Evolutionary conservation across 2,113 vertebrate species (phyloP).

Genomic region (Laterallus jamaicensis): DNA sequence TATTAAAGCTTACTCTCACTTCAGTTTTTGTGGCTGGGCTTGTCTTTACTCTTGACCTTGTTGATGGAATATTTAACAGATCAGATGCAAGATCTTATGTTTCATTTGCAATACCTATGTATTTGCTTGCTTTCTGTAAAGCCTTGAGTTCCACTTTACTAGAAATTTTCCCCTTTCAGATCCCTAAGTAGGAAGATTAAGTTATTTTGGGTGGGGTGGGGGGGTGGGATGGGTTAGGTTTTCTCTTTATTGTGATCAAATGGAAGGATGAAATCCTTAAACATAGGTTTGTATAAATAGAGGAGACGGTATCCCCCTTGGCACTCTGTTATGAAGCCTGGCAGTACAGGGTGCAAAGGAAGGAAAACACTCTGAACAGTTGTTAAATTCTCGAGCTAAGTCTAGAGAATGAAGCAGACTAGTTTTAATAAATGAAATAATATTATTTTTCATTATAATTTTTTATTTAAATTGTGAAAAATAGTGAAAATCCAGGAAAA

Average conservation of each 20-base stretch:
- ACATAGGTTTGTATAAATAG: background rate
- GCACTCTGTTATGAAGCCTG: background rate
- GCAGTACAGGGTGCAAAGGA: background rate
- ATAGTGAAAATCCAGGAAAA: conserved; percentile 28
- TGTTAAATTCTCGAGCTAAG: conserved; percentile 37
- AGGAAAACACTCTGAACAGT: conserved; percentile 37
- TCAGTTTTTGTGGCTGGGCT: conserved; percentile 48
- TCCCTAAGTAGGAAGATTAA: background rate
- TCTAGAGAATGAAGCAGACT: conserved; percentile 38
- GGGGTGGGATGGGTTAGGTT: background rate
- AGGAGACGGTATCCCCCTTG: background rate
- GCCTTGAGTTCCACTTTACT: background rate
- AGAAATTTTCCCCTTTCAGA: background rate
- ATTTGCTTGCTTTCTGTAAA: conserved; percentile 51
- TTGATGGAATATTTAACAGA: conserved; percentile 68
- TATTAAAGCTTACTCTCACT: conserved; percentile 53
- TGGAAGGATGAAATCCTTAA: background rate
- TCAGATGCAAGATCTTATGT: conserved; percentile 70
- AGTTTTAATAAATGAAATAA: conserved; percentile 44
- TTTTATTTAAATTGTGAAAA: conserved; percentile 26
- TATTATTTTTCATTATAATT: background rate
- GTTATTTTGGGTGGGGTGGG: background rate
- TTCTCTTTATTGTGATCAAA: background rate
- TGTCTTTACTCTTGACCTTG: conserved; percentile 73
- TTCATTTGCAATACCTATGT: conserved; percentile 61